These are phyloP conservation scores for Squalus acanthias DNA, from an alignment of 2,797 vertebrate species.

Conservation along the genomic window DNA sequence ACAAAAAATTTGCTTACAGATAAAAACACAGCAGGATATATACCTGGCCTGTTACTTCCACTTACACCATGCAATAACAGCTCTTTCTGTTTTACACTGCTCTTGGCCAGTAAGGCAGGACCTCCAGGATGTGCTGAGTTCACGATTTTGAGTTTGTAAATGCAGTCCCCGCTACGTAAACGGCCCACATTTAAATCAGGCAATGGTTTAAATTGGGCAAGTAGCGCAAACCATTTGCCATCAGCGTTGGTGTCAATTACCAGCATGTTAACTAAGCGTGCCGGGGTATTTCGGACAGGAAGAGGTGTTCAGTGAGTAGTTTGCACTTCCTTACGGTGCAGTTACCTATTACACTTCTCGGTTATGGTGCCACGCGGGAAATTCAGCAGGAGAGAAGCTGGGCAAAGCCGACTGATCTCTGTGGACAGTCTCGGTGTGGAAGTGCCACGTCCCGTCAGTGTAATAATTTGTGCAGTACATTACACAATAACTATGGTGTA, in stretches of 20 bases:
- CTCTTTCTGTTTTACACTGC: background rate
- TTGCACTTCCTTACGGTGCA: background rate
- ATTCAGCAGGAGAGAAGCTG: background rate
- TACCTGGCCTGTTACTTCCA: background rate
- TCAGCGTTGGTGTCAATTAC: background rate
- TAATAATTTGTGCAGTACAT: background rate
- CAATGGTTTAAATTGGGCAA: background rate
- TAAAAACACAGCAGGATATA: background rate
- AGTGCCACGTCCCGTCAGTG: background rate
- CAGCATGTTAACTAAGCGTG: background rate
- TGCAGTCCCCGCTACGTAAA: background rate
- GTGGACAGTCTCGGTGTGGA: background rate
- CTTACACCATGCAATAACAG: background rate
- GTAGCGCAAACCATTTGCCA: background rate
- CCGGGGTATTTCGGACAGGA: background rate
- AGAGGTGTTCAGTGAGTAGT: too few relatives aligned
- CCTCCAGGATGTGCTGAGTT: background rate
- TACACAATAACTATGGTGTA: background rate
- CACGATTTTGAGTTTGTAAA: background rate
- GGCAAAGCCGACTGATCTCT: background rate
- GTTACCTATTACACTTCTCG: background rate
- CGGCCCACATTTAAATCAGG: background rate
- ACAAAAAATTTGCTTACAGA: background rate
- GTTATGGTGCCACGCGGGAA: background rate
- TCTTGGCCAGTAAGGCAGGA: background rate